A percentile compares a stretch with the other conserved stretches of the same genome.
phyloP scores from a whole-genome alignment of 2,113 vertebrate species.

The Corydoras maculifer region DNA sequence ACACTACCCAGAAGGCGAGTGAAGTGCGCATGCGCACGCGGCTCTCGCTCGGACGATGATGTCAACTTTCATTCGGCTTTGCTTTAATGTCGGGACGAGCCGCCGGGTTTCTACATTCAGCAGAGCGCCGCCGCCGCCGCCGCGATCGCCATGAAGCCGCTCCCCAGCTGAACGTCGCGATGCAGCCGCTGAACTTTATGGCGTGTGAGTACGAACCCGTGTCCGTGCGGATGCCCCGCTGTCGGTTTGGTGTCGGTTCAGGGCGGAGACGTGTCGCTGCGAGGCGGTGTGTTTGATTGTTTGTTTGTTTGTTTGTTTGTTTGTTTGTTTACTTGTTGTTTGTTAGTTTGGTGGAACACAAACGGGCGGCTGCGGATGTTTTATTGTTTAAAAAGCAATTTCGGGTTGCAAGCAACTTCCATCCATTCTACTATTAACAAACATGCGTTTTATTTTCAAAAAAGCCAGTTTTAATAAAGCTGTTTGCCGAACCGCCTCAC shows the following conservation, averaged over 20 bases:
- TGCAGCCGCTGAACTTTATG: neutral
- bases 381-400: neutral
- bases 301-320: neutral
- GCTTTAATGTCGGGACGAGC: conserved; percentile 17
- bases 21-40: conserved; percentile 33
- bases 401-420: too few relatives aligned
- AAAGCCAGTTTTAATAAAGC: too few relatives aligned
- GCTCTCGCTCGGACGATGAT: conserved; percentile 21
- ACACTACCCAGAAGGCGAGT: conserved; percentile 32
- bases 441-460: too few relatives aligned
- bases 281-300: neutral
- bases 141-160: conserved; percentile 3
- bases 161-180: conserved; percentile 12
- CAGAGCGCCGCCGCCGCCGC: neutral
- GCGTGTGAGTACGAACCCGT: neutral
- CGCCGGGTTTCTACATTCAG: conserved; percentile 6
- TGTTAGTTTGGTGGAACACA: neutral
- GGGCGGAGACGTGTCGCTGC: neutral
- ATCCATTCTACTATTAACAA: too few relatives aligned
- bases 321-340: neutral
- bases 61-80: conserved; percentile 35
- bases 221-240: neutral
- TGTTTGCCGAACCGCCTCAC: too few relatives aligned
- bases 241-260: neutral
- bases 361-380: conserved; percentile 2